Conservation (phyloP, 1,140 invertebrate species). For the Scaptomyza hsui region DNA sequence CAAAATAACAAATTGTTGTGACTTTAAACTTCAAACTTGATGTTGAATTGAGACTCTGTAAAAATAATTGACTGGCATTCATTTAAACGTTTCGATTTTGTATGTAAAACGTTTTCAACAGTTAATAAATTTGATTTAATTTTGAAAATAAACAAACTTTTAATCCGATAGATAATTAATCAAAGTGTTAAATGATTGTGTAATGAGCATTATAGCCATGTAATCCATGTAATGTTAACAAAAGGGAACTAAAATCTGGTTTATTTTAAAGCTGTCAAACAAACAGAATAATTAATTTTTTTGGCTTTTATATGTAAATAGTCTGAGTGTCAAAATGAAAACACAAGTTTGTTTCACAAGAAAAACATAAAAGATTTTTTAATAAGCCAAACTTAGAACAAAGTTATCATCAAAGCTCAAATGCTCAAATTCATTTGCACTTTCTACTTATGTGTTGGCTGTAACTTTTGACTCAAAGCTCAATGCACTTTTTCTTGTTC, state of each 20-base stretch:
- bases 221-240: too few species aligned
- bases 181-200: neutral
- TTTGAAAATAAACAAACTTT: neutral
- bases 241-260: too few species aligned
- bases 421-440: neutral
- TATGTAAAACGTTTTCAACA: neutral
- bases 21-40: neutral
- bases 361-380: neutral
- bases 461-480: conserved; percentile 23
- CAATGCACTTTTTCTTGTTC: conserved; percentile 6
- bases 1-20: neutral
- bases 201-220: too few species aligned
- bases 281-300: too few species aligned
- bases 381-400: neutral
- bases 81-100: too few species aligned
- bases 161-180: neutral
- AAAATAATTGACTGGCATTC: too few species aligned
- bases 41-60: too few species aligned
- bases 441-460: too few species aligned
- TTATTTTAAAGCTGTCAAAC: too few species aligned
- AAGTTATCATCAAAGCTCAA: neutral
- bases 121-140: neutral
- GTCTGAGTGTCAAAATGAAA: too few species aligned
- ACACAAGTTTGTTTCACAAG: too few species aligned
- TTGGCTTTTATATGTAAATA: too few species aligned